Percentiles rank a stretch among this genome's conserved stretches.
phyloP scores from a whole-genome alignment of 2,888 invertebrate species.

The Eupsilia transversa region DNA sequence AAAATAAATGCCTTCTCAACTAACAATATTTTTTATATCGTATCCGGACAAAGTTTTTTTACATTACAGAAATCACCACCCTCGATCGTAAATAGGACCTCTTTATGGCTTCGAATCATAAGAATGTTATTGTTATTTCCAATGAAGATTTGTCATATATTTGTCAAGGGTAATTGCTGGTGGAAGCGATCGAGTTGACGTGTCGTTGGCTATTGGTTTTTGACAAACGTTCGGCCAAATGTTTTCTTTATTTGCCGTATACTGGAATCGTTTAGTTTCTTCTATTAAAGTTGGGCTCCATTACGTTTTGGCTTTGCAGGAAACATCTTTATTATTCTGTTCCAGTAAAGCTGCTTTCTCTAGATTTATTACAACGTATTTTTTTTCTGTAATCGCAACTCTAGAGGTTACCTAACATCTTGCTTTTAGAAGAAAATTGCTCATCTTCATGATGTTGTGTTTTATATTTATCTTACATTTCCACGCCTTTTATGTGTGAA shows the following conservation, averaged over 20 bases:
- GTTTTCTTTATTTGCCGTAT: conserved; percentile 43
- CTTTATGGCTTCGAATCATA: conserved; percentile 72
- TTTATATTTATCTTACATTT: conserved; percentile 56
- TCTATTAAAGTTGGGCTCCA: conserved; percentile 46
- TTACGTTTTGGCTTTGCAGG: conserved; percentile 35
- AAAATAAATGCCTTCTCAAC: conserved; percentile 80
- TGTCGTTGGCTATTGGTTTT: conserved; percentile 41
- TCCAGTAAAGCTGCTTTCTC: conserved; percentile 39
- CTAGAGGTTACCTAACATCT: conserved; percentile 36
- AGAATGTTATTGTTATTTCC: conserved; percentile 73
- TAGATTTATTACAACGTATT: conserved; percentile 53
- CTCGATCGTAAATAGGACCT: conserved; percentile 71
- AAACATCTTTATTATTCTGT: conserved; percentile 56
- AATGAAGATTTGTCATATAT: conserved; percentile 66
- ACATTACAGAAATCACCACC: conserved; percentile 71
- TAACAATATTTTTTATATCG: conserved; percentile 78
- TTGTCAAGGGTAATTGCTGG: conserved; percentile 63
- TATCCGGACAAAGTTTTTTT: conserved; percentile 67
- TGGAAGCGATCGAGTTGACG: conserved; percentile 47
- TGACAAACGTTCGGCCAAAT: conserved; percentile 45
- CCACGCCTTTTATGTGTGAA: conserved; percentile 46
- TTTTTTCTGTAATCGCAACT: conserved; percentile 38
- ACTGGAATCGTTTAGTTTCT: conserved; percentile 48
- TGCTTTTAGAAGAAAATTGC: conserved; percentile 49
- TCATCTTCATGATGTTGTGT: conserved; percentile 43